Percentiles rank a stretch among this genome's conserved stretches.
These are phyloP conservation scores for Amblyteles armatorius DNA, from an alignment of 2,888 invertebrate species.

Conservation along the genomic window DNA sequence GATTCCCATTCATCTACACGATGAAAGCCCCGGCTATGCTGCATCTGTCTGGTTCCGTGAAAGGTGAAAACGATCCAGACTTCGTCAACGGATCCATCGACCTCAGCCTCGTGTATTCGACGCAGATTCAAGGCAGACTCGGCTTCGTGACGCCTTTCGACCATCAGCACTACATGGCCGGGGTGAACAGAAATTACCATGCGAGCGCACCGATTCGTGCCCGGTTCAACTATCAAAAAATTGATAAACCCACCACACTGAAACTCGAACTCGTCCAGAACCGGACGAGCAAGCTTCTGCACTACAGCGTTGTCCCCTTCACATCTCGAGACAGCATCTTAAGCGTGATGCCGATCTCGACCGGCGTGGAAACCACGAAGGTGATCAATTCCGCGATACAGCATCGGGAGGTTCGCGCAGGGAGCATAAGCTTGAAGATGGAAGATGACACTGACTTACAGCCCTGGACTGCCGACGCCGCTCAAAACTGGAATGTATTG, in stretches of 20 bases:
- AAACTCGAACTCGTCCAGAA: slow-evolving; percentile 86
- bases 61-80: slow-evolving; percentile 3
- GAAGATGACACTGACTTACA: slow-evolving; percentile 15
- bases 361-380: slow-evolving; percentile 78
- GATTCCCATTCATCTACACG: slow-evolving; percentile 89
- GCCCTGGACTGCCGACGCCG: slow-evolving; percentile 13
- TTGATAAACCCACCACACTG: slow-evolving; percentile 85
- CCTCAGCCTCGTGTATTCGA: slow-evolving; percentile 84
- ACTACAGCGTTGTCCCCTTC: slow-evolving; percentile 89
- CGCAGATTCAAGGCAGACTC: slow-evolving; percentile 87
- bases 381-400: slow-evolving; percentile 74
- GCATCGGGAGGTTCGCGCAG: not conserved
- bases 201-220: slow-evolving; percentile 86
- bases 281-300: slow-evolving; percentile 86
- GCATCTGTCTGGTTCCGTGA: slow-evolving; percentile 78
- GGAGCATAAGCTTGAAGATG: not conserved
- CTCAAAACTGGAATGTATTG: not conserved
- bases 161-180: slow-evolving; percentile 86
- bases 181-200: slow-evolving; percentile 87
- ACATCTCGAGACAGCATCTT: slow-evolving; percentile 87
- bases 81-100: slow-evolving; percentile 24
- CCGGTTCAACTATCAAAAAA: slow-evolving; percentile 85
- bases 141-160: slow-evolving; percentile 89
- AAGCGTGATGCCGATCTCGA: slow-evolving; percentile 85
- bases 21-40: slow-evolving; percentile 87